Evolutionary conservation across 2,888 invertebrate species (phyloP), one percentile per base, ranked within the genome.

Genomic region (Caenorhabditis drosophilae): DNA sequence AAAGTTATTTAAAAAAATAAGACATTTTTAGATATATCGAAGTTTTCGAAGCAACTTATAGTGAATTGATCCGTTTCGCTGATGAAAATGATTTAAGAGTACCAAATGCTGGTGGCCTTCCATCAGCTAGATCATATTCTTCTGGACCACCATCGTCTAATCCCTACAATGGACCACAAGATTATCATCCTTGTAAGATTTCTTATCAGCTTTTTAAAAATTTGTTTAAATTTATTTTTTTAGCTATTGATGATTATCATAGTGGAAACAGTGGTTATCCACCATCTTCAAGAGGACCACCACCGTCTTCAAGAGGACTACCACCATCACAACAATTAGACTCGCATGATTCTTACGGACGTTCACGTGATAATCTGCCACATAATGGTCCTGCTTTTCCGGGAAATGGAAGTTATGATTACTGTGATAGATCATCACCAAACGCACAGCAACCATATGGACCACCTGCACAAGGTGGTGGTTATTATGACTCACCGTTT

Each of bases 21-120:
- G n/a, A 12, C 25, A 25, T 25, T 34, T 64, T 42, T 41, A 64
- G 64, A 57, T 73, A 73, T 53, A 73, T 73, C 44, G 73, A 73
- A 51, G 67, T 73, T 9, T 73, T 73, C 49, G 62, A 67, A 36
- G 58, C 73, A 4, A 45, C 62, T 4, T 51, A 52, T 16, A 52
- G 58, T 1, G 73, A 73, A 34, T 54, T 70, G 47, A 16, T 38
- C 12, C 46, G 57, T 27, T 69, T 67, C 45, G 63, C 60, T 16
- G 59, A 66, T 12, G 66, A 68, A 2, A 68, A 62, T 26, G 47
- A 51, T 2, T 49, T 68, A 12, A 46, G 59, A 18, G 47, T 63
- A 12, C 71, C 68, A 12, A 23, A 20, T 31, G 31, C 2, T 31
- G 31, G 4, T 12, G 2, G 2, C 4, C 3, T 16, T 45, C 2